phyloP scores from a whole-genome alignment of 2,888 invertebrate species.

The Exocentrus adspersus region DNA sequence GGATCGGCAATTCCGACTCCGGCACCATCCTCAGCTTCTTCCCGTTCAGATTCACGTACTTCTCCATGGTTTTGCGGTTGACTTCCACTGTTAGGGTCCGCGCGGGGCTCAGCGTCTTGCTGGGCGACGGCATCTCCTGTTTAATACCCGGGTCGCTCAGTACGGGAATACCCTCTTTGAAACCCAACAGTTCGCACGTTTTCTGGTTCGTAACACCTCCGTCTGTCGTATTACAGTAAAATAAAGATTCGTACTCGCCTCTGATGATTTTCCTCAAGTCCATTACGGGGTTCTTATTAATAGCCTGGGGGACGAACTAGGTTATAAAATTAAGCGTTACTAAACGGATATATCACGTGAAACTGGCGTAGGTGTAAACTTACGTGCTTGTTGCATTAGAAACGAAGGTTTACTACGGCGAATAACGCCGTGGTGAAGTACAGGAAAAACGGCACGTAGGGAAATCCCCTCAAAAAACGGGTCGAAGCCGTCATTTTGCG shows the following conservation, averaged over 20 bases:
- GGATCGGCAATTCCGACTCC: slow-evolving; percentile 29
- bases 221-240: slow-evolving; percentile 20
- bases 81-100: slow-evolving; percentile 30
- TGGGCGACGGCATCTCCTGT: too few species aligned
- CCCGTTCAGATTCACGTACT: slow-evolving; percentile 48
- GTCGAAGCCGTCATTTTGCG: background rate
- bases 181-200: slow-evolving; percentile 30
- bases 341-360: too few species aligned
- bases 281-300: slow-evolving; percentile 28
- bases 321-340: too few species aligned
- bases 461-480: slow-evolving; percentile 2
- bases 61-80: slow-evolving; percentile 39
- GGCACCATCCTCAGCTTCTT: slow-evolving; percentile 47
- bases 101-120: background rate
- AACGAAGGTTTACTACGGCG: slow-evolving; percentile 9
- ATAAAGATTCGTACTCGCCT: slow-evolving; percentile 20
- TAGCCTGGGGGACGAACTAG: too few species aligned
- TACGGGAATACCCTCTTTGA: slow-evolving; percentile 30
- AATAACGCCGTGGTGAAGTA: too few species aligned
- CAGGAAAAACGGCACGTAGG: background rate
- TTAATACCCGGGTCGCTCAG: slow-evolving; percentile 12
- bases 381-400: too few species aligned
- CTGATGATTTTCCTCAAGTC: slow-evolving; percentile 32
- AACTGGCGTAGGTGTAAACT: too few species aligned
- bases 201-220: slow-evolving; percentile 22